A percentile compares a stretch with the other conserved stretches of the same genome.
phyloP scores from a whole-genome alignment of 1,140 invertebrate genomes.

The Procambarus virginalis region DNA sequence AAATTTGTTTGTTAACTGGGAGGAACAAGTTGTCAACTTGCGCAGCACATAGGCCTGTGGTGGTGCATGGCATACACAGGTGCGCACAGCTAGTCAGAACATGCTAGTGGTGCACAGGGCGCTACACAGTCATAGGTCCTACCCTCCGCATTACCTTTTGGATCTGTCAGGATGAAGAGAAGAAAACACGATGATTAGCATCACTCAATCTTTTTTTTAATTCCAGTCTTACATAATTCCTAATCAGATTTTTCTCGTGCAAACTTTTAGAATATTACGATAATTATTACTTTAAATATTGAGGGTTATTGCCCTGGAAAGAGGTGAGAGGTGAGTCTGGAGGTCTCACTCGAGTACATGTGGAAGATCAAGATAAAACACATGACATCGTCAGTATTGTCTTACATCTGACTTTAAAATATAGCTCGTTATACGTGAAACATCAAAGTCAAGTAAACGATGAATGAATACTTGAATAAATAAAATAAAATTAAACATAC shows the following conservation, averaged over 20 bases:
- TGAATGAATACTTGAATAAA: too few relatives aligned
- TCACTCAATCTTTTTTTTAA: background rate
- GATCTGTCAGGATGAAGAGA: constrained; percentile 36
- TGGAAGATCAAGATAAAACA: background rate
- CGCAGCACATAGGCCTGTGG: background rate
- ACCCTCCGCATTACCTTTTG: constrained; percentile 19
- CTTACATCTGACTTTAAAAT: background rate
- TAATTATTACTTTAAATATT: background rate
- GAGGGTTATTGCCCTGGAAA: background rate
- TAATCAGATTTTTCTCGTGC: too few relatives aligned
- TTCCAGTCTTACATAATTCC: background rate
- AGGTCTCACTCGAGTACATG: background rate
- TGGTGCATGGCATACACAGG: background rate
- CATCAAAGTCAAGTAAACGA: too few relatives aligned
- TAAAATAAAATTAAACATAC: constrained; percentile 1
- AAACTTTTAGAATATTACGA: background rate
- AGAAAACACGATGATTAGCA: constrained; percentile 30
- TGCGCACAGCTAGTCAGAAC: background rate
- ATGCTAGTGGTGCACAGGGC: constrained; percentile 22
- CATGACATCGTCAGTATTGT: background rate
- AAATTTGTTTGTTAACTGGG: too few relatives aligned
- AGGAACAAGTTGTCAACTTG: background rate
- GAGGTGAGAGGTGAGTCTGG: background rate
- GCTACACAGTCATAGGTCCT: background rate
- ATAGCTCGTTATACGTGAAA: too few relatives aligned